A percentile compares a stretch with the other conserved stretches of the same genome.
phyloP scores from a whole-genome alignment of 2,113 vertebrate genomes.

The Takifugu bimaculatus region DNA sequence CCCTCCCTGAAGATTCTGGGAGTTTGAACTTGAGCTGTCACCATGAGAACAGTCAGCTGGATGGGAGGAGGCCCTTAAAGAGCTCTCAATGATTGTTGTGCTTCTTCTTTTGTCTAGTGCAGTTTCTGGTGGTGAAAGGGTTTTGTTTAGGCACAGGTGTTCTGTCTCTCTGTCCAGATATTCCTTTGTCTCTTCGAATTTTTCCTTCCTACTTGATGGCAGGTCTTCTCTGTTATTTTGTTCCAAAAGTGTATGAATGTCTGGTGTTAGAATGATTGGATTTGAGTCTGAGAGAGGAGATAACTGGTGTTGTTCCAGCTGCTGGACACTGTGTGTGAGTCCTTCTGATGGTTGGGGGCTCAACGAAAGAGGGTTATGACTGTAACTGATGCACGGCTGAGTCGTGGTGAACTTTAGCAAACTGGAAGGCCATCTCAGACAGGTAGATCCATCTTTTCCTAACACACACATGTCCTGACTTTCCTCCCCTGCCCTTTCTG shows the following conservation, averaged over 20 bases:
- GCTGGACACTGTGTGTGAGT: slow-evolving; percentile 20
- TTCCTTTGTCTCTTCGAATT: slow-evolving; percentile 34
- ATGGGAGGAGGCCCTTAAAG: slow-evolving; percentile 36
- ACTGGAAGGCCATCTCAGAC: slow-evolving; percentile 86
- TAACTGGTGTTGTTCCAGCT: slow-evolving; percentile 23
- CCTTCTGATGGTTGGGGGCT: slow-evolving; percentile 60
- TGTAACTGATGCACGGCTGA: slow-evolving; percentile 88
- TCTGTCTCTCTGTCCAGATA: slow-evolving; percentile 32
- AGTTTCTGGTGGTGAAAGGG: slow-evolving; percentile 39
- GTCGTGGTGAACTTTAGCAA: slow-evolving; percentile 87
- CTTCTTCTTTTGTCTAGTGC: slow-evolving; percentile 42
- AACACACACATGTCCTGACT: slow-evolving; percentile 78
- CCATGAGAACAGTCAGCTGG: slow-evolving; percentile 53
- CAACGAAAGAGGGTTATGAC: slow-evolving; percentile 86
- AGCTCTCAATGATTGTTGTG: slow-evolving; percentile 31
- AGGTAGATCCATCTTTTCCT: slow-evolving; percentile 82
- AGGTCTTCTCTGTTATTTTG: slow-evolving; percentile 35
- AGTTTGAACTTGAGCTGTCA: slow-evolving; percentile 65
- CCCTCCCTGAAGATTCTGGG: slow-evolving; percentile 70
- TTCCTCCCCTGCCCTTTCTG: slow-evolving; percentile 15
- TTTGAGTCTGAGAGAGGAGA: slow-evolving; percentile 26
- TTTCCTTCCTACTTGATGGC: slow-evolving; percentile 30
- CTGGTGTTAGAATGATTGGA: slow-evolving; percentile 36
- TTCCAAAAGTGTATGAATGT: slow-evolving; percentile 40
- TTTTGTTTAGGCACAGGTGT: slow-evolving; percentile 55